Evolutionary conservation across 2,888 invertebrate genomes (phyloP).

Genomic region (Agonopterix arenella): DNA sequence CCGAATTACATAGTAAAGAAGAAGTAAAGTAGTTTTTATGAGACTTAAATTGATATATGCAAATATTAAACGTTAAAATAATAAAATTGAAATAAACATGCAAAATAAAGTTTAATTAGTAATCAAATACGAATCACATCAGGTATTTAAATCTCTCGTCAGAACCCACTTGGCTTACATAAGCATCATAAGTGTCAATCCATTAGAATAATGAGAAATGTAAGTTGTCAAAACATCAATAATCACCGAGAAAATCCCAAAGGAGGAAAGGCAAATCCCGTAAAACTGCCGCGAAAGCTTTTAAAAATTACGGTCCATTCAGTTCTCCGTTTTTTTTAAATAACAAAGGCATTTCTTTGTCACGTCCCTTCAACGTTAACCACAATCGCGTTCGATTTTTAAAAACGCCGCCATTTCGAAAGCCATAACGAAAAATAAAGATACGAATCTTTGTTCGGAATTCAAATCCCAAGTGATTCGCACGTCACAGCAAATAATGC

Average conservation of each 20-base stretch:
- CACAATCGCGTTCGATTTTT: slow-evolving; percentile 42
- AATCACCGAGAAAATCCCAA: slow-evolving; percentile 47
- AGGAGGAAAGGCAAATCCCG: slow-evolving; percentile 46
- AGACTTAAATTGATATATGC: too few relatives aligned
- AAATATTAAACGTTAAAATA: too few relatives aligned
- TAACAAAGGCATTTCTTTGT: slow-evolving; percentile 47
- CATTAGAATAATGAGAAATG: slow-evolving; percentile 44
- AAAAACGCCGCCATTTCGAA: slow-evolving; percentile 29
- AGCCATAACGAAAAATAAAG: slow-evolving; percentile 44
- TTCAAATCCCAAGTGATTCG: slow-evolving; percentile 60
- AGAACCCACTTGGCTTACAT: too few relatives aligned
- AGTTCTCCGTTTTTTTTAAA: slow-evolving; percentile 31
- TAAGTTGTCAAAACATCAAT: slow-evolving; percentile 71
- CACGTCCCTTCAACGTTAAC: slow-evolving; percentile 48
- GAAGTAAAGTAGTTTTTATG: too few relatives aligned
- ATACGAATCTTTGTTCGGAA: slow-evolving; percentile 61
- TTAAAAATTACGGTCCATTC: slow-evolving; percentile 70
- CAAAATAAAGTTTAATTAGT: too few relatives aligned
- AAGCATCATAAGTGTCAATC: slow-evolving; percentile 13
- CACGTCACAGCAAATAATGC: slow-evolving; percentile 45
- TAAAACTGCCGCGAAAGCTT: slow-evolving; percentile 65
- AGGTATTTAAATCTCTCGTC: too few relatives aligned
- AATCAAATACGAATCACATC: too few relatives aligned
- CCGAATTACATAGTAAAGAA: too few relatives aligned
- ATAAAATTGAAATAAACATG: too few relatives aligned